phyloP scores from a whole-genome alignment of 2,797 vertebrate genomes.

The Apodemus agrarius region DNA sequence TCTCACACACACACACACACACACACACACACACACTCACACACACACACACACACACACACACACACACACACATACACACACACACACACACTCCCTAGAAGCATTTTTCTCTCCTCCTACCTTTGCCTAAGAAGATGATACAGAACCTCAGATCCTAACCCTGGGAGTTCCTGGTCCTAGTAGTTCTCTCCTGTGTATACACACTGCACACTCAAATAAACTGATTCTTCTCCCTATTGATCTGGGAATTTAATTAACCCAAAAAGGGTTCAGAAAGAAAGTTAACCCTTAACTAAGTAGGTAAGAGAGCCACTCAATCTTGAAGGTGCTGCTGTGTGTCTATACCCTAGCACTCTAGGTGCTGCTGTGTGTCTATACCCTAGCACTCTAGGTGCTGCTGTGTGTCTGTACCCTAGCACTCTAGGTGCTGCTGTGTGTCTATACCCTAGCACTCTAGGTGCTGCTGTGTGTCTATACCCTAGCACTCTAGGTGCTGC shows the following conservation, averaged over 20 bases:
- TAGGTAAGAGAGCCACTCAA: constrained; percentile 6
- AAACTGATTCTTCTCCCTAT: neutral
- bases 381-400: no score
- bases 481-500: no score
- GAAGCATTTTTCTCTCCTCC: neutral
- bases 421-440: no score
- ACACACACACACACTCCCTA: neutral
- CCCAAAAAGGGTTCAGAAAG: neutral
- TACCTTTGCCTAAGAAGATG: neutral
- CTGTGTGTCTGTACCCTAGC: no score
- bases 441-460: no score
- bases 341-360: no score
- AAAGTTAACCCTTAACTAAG: neutral
- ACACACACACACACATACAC: neutral
- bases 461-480: no score
- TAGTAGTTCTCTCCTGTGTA: neutral
- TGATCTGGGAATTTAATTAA: neutral
- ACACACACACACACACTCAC: neutral
- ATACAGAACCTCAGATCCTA: neutral
- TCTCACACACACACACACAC: neutral
- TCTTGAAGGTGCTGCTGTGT: neutral
- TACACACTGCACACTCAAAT: neutral
- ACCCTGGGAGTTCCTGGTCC: neutral
- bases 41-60: neutral
- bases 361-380: no score